Base-by-base conservation (phyloP, 2,113 vertebrate species). In the Paracanthobrama guichenoti region DNA sequence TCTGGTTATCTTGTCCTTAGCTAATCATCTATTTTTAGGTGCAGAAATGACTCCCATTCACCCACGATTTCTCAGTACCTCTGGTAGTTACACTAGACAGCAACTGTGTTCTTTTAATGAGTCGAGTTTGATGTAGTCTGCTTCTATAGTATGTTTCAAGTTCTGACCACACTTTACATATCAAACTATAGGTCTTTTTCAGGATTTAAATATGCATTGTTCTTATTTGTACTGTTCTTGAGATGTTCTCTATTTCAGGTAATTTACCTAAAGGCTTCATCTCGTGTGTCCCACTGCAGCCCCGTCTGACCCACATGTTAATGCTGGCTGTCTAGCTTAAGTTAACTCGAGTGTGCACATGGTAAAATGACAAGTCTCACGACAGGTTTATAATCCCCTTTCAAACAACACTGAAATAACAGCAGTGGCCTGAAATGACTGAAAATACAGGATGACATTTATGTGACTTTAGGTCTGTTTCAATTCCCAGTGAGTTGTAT, bases 361-460 rank as follows among this genome's bases (percentile, higher is more conserved):
- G 22, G 44, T 53, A 75, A 64, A 66, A 76, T 53, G 57, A 62
- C 59, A 83, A 22, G 55, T 39, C n/a, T 83, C 55, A 62, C n/a
- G 42, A 44, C 53, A 83, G 35, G 46, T 60, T 75, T 75, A 83
- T 75, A 50, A 75, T 31, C 55, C 42, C 48, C 59, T 55, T 74
- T 60, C 55, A 79, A 24, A 46, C 39, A 46, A 46, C 57, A 46
- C 57, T 64, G 57, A 24, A 62, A 64, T 62, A 26, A 79, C 57
- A 4, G 42, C n/a, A 18, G 57, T 46, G n/a, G 39, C 77, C 77
- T 62, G 57, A 60, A 76, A 31, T 42, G 74, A 59, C 20, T 39
- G 22, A 46, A 60, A 79, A 44, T 62, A 44, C n/a, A 18, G 46
- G 12, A 6, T 0, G 5, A 48, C n/a, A 24, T 73, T 16, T 46